phyloP scores from a whole-genome alignment of 2,888 invertebrate genomes.

The Fissipunctia ypsillon region DNA sequence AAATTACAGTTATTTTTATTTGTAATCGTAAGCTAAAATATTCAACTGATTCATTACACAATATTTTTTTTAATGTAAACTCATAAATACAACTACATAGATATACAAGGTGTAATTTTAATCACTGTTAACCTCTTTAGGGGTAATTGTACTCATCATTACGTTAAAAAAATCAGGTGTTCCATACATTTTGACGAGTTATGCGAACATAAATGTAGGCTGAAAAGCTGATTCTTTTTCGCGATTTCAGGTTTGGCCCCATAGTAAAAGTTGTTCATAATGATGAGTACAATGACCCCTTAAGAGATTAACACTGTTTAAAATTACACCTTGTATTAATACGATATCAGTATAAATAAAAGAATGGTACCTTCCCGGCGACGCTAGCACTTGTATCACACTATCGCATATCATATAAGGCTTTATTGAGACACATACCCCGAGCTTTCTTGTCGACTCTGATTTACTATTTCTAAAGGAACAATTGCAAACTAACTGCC shows the following conservation, averaged over 20 bases:
- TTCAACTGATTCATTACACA: not conserved
- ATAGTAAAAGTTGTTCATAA: too few relatives aligned
- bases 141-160: too few relatives aligned
- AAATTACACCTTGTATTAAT: too few relatives aligned
- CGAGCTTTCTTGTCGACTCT: conserved; percentile 72
- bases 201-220: too few relatives aligned
- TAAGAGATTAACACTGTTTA: too few relatives aligned
- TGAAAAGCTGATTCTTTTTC: too few relatives aligned
- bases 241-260: too few relatives aligned
- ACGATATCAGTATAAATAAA: conserved; percentile 31
- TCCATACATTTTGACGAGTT: too few relatives aligned
- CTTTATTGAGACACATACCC: conserved; percentile 80
- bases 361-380: conserved; percentile 9
- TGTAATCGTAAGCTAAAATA: not conserved
- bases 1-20: not conserved
- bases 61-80: not conserved
- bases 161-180: too few relatives aligned
- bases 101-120: too few relatives aligned
- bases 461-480: conserved; percentile 73
- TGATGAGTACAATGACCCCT: too few relatives aligned
- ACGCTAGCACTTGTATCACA: conserved; percentile 29
- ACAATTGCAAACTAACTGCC: conserved; percentile 67
- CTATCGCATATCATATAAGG: conserved; percentile 69
- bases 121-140: too few relatives aligned
- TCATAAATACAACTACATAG: not conserved